Conservation (phyloP, 1,140 invertebrate species). For the Drosophila simulans region DNA sequence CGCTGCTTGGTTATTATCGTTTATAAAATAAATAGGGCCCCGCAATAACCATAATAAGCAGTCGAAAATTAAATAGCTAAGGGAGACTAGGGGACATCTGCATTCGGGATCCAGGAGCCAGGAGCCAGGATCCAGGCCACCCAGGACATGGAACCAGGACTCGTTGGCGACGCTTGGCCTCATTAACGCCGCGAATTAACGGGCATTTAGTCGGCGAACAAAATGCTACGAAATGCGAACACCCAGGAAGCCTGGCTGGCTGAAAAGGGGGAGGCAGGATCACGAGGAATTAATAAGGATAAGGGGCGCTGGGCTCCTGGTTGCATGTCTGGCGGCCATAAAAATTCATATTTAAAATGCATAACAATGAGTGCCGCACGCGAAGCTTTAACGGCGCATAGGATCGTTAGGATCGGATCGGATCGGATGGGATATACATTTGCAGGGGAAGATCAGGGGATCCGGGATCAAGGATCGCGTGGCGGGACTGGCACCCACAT, state of each 20-base stretch:
- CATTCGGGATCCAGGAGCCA: slow-evolving; percentile 3
- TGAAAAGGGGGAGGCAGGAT: too few species aligned
- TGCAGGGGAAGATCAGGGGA: slow-evolving; percentile 13
- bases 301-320: background rate
- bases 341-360: slow-evolving; percentile 80
- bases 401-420: slow-evolving; percentile 38
- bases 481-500: slow-evolving; percentile 57
- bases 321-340: slow-evolving; percentile 65
- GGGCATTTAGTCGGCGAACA: slow-evolving; percentile 65
- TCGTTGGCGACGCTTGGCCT: slow-evolving; percentile 50
- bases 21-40: slow-evolving; percentile 39
- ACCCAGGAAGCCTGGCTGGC: slow-evolving; percentile 6
- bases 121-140: slow-evolving; percentile 19
- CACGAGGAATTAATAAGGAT: slow-evolving; percentile 1
- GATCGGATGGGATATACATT: background rate
- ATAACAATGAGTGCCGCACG: slow-evolving; percentile 78
- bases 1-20: slow-evolving; percentile 18
- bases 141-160: slow-evolving; percentile 17
- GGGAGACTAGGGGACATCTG: slow-evolving; percentile 18
- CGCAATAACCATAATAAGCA: slow-evolving; percentile 40
- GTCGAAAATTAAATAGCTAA: slow-evolving; percentile 31
- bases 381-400: slow-evolving; percentile 49
- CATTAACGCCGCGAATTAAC: slow-evolving; percentile 75
- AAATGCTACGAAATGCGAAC: slow-evolving; percentile 28
- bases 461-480: slow-evolving; percentile 9